Percentiles rank a stretch among this genome's conserved stretches.
Conservation (phyloP, 2,888 invertebrate species). For the Nyleta sp. region DNA sequence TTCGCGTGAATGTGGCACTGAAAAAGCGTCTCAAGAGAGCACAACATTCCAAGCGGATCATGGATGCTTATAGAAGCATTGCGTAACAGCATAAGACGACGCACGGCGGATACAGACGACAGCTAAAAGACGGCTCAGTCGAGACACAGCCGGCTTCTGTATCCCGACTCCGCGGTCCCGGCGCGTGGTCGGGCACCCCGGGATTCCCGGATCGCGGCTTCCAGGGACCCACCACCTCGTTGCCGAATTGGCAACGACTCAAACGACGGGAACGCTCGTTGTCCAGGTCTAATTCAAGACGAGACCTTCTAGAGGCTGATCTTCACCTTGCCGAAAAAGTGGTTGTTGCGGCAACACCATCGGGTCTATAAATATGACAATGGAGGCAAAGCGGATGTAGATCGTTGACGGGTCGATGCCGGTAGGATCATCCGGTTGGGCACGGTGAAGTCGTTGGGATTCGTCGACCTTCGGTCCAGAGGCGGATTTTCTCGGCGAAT, state of each 20-base stretch:
- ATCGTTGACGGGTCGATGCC: no score
- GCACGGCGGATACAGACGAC: constrained; percentile 72
- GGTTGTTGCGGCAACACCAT: constrained; percentile 11
- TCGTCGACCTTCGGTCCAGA: constrained; percentile 43
- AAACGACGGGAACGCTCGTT: neutral
- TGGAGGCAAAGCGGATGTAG: neutral
- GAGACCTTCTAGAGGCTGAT: constrained; percentile 2
- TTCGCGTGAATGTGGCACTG: constrained; percentile 45
- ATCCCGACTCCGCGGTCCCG: constrained; percentile 2
- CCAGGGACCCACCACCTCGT: constrained; percentile 6
- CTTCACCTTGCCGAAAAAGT: constrained; percentile 14
- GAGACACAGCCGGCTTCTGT: constrained; percentile 49
- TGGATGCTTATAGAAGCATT: constrained; percentile 82
- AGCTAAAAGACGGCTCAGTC: constrained; percentile 36
- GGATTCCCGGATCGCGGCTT: constrained; percentile 4
- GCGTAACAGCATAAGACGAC: constrained; percentile 79
- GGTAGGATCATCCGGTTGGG: no score
- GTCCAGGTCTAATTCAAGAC: constrained; percentile 15
- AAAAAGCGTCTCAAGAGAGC: constrained; percentile 64
- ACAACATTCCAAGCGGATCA: constrained; percentile 68
- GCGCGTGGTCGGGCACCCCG: neutral
- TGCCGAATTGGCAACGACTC: constrained; percentile 19
- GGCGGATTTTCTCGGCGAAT: constrained; percentile 45
- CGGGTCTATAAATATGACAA: constrained; percentile 3
- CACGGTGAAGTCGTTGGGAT: constrained; percentile 22